Evolutionary conservation across 2,888 invertebrate genomes (phyloP), one percentile per base, ranked within the genome.

Genomic region (Troglohyphantes excavatus): DNA sequence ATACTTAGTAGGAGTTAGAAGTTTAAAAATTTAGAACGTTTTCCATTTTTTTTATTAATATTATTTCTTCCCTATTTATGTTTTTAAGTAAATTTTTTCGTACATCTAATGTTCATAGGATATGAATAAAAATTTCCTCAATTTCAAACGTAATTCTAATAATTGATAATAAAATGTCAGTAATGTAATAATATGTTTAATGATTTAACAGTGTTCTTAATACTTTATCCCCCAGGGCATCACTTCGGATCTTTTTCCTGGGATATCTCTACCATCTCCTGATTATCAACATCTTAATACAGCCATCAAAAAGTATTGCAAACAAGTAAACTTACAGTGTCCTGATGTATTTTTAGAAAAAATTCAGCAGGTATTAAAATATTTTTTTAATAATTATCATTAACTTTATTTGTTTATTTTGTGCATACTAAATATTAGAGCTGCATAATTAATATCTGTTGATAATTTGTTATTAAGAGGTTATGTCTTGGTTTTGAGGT

Each of bases 281-380:
- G 94, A 94, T 92, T 94, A 94, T 91, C 93, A 93, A 53, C 91
- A 93, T n/a, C 92, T 94, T 23, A 94, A 94, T 87, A 92, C 92
- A 67, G 93, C 93, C 65, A 92, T 94, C 5, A 91, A 91, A 61
- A 93, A 93, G 73, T 93, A 93, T 92, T 94, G 94, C 91, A 88
- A 90, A 70, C 93, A 93, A 91, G 92, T 93, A 91, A 94, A 94
- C 91, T 92, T 95, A 2, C 98, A 98, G 93, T 96, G 96, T 90
- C 97, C 96, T 0, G 95, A 95, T 0, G 96, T 97, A 94, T 98
- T 98, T 93, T 94, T 98, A 92, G 97, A 98, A 92, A 94, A 94
- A 92, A 94, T 94, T 65, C 94, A 94, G 91, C 94, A 94, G 93
- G 93, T 93, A 91, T 33, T 11, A 53, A 53, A n/a, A 13, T 6